Base-by-base conservation (phyloP, 2,113 vertebrate species). In the Gadus chalcogrammus region DNA sequence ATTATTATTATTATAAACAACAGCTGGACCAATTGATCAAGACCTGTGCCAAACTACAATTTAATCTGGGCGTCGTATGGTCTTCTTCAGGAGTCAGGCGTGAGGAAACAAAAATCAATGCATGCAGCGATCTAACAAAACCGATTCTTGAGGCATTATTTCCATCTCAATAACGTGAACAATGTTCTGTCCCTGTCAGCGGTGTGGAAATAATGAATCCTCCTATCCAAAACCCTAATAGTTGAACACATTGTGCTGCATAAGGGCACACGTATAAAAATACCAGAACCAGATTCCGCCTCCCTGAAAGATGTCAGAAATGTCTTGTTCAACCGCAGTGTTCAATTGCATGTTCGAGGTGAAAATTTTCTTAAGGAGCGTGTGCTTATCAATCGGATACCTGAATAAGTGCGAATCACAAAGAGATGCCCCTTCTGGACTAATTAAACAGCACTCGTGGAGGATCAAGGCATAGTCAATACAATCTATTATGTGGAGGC, bases 401-500 rank as follows among this genome's bases (percentile, higher is more conserved):
- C 42, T 12, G 42, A 48, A 13, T 48, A 11, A 48, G 42, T 48
- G 42, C 1, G 42, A 48, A 13, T 9, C 42, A 48, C 42, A 13
- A 48, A 13, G 24, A 80, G 81, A 88, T 90, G 90, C 83, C 79
- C 48, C 67, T 70, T 72, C 77, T 66, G 73, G 76, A 78, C 83
- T 92, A 94, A 95, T 93, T 94, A 93, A 94, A 93, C 89, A 87
- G 90, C 85, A 87, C 31, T 90, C 91, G 85, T 35, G 8, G 77
- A 89, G 87, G 84, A 91, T 92, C 85, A 90, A 55, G 85, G 91
- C 91, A 88, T 84, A 83, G 90, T 93, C 92, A 92, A 94, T 93
- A 48, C 42, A 93, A 93, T 92, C 93, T 92, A 93, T 91, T 86
- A 92, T 89, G 94, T 91, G 88, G 89, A 92, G 94, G 87, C 88